phyloP scores from a whole-genome alignment of 2,888 invertebrate species.

The Luffia ferchaultella region DNA sequence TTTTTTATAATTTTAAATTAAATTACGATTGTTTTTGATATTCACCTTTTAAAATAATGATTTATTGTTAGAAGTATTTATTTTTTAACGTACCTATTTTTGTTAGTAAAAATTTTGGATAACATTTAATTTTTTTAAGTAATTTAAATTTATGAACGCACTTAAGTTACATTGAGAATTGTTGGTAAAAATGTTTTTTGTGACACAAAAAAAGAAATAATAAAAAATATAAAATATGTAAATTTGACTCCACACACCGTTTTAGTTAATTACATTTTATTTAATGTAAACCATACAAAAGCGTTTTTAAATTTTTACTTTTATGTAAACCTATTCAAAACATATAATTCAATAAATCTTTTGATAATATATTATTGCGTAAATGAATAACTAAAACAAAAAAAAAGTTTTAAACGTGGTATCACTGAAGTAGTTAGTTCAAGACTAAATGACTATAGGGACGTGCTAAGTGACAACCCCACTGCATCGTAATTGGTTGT shows the following conservation, averaged over 20 bases:
- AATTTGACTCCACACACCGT: too few species aligned
- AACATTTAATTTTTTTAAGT: neutral
- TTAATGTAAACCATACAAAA: too few species aligned
- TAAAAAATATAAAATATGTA: too few species aligned
- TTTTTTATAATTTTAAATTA: neutral
- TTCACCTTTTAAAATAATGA: too few species aligned
- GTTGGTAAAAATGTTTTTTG: too few species aligned
- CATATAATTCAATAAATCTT: neutral
- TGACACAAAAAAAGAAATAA: too few species aligned
- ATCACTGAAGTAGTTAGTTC: conserved; percentile 40
- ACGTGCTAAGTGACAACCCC: conserved; percentile 44
- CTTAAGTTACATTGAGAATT: too few species aligned
- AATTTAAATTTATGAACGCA: neutral
- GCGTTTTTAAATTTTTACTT: neutral
- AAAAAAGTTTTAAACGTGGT: conserved; percentile 8
- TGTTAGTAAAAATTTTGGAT: too few species aligned
- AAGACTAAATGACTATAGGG: conserved; percentile 53
- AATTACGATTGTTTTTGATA: too few species aligned
- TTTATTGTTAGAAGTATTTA: too few species aligned
- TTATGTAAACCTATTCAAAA: neutral
- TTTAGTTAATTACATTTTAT: too few species aligned
- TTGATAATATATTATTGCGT: neutral
- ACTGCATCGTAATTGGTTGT: conserved; percentile 61
- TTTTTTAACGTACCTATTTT: too few species aligned
- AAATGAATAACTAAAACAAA: neutral